Percentiles rank a stretch among this genome's conserved stretches.
Evolutionary conservation across 92 coral and sea anemone species (phyloP).

Genomic region (Phenganax stokvisi): DNA sequence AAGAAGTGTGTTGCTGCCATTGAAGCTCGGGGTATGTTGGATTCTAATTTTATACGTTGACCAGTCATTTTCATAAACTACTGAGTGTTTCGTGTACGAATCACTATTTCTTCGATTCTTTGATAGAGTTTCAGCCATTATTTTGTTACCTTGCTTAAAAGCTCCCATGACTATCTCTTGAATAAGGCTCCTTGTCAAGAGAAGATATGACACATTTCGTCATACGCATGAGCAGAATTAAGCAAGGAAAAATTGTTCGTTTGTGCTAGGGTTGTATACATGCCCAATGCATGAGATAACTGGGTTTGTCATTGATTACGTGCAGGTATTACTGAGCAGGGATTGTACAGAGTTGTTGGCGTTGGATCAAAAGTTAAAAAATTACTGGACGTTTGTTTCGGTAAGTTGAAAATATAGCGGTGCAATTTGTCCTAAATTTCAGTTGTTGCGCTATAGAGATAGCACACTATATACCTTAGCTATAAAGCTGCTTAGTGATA

Average conservation of each 20-base stretch:
- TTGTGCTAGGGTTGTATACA: background rate
- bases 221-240: too few relatives aligned
- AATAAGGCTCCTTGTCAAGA: too few relatives aligned
- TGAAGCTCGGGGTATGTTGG: slow-evolving; percentile 73
- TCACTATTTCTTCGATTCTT: too few relatives aligned
- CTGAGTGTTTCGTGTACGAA: too few relatives aligned
- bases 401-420: background rate
- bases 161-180: too few relatives aligned
- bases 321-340: slow-evolving; percentile 91
- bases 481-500: too few relatives aligned
- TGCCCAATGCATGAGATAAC: background rate
- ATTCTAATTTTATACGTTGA: background rate
- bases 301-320: background rate
- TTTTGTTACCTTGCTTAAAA: too few relatives aligned
- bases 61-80: too few relatives aligned
- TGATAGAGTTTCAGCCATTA: too few relatives aligned
- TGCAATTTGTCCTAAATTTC: background rate
- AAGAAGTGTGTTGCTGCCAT: slow-evolving; percentile 80
- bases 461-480: too few relatives aligned
- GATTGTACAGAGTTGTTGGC: slow-evolving; percentile 92
- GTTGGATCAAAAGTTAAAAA: slow-evolving; percentile 97
- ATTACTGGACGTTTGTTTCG: slow-evolving; percentile 71
- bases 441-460: background rate
- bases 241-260: background rate
- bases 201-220: too few relatives aligned